These are phyloP conservation scores for Mormoops blainvillei DNA, from an alignment of 2,113 vertebrate species.

Conservation along the genomic window DNA sequence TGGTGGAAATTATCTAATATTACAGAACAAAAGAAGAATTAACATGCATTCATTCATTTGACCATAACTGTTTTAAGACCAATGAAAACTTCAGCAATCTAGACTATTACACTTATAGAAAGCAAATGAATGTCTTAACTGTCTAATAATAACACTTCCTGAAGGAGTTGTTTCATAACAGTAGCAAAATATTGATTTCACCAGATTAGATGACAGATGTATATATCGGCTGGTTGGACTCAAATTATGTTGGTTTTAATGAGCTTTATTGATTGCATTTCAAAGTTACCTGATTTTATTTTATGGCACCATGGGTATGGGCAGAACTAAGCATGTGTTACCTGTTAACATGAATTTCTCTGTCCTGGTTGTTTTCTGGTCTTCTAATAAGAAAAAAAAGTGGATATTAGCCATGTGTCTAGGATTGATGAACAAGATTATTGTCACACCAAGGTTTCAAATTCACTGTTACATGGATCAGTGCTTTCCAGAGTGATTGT, in stretches of 20 bases:
- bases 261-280: not conserved
- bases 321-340: not conserved
- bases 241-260: not conserved
- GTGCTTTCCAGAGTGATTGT: not conserved
- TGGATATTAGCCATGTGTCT: too few relatives aligned
- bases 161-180: not conserved
- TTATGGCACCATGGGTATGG: not conserved
- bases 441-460: not conserved
- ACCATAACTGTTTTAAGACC: not conserved
- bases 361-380: not conserved
- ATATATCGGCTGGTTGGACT: not conserved
- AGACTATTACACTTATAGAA: not conserved
- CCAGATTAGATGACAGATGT: not conserved
- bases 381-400: not conserved
- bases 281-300: not conserved
- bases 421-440: not conserved
- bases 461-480: not conserved
- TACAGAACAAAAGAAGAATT: not conserved
- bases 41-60: not conserved
- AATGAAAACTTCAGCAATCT: not conserved
- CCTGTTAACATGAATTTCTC: not conserved
- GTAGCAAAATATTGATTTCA: not conserved
- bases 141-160: not conserved
- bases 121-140: not conserved
- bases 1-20: not conserved